These are phyloP conservation scores for Glomeris maerens DNA, from an alignment of 1,140 invertebrate species.

Conservation along the genomic window DNA sequence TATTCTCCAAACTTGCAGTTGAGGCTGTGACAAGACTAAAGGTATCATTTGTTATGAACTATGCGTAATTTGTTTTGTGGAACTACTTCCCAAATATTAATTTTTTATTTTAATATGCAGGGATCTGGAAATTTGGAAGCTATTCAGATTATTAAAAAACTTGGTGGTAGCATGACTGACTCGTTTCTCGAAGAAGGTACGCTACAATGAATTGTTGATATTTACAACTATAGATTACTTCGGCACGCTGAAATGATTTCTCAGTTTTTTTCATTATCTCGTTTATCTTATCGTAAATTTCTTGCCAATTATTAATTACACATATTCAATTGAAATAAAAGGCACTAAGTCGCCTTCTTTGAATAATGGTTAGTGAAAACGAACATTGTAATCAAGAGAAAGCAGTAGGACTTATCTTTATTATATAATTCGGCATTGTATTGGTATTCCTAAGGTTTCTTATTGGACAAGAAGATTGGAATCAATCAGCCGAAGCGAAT, in stretches of 20 bases:
- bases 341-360: no score
- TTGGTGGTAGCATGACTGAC: slow-evolving; percentile 78
- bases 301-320: no score
- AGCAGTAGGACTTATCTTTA: slow-evolving; percentile 11
- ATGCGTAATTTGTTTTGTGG: neutral
- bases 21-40: slow-evolving; percentile 89
- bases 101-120: slow-evolving; percentile 21
- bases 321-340: no score
- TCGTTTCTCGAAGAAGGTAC: slow-evolving; percentile 91
- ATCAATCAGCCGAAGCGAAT: slow-evolving; percentile 73
- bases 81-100: no score
- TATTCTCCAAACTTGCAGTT: slow-evolving; percentile 88
- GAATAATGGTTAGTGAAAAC: no score
- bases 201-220: slow-evolving; percentile 1
- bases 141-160: slow-evolving; percentile 96
- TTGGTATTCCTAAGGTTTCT: slow-evolving; percentile 62
- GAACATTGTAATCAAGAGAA: no score
- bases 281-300: no score
- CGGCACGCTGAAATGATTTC: no score
- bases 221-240: no score
- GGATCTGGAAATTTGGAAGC: slow-evolving; percentile 88
- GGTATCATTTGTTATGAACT: slow-evolving; percentile 20
- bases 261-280: no score
- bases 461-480: slow-evolving; percentile 92
- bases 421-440: slow-evolving; percentile 6